These are phyloP conservation scores for Daboia siamensis DNA, from an alignment of 2,113 vertebrate species.

Conservation along the genomic window DNA sequence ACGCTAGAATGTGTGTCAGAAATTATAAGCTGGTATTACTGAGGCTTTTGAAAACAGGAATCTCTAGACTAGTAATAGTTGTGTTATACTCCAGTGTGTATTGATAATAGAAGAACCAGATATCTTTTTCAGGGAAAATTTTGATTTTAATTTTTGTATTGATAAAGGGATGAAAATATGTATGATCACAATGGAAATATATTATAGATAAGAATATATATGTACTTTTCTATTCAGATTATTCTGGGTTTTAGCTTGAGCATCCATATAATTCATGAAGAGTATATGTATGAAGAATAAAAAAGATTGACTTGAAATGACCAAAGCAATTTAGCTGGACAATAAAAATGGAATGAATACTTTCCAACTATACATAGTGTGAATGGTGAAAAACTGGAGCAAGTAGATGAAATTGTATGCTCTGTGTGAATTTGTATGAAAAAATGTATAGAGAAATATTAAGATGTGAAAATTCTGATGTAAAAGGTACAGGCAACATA, in stretches of 20 bases:
- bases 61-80: too few species aligned
- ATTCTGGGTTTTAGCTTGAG: neutral
- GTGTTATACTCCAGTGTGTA: neutral
- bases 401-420: neutral
- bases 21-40: neutral
- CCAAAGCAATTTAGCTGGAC: neutral
- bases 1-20: neutral
- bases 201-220: neutral
- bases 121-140: neutral
- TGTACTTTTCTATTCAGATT: neutral
- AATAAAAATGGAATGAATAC: neutral
- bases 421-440: neutral
- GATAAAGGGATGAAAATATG: neutral
- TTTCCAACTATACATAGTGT: neutral
- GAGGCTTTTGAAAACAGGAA: neutral
- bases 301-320: neutral
- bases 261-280: neutral
- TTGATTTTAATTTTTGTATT: neutral
- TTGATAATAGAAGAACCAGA: neutral
- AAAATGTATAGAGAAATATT: neutral
- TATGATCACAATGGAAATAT: neutral
- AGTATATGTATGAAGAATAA: neutral
- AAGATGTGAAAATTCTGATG: neutral
- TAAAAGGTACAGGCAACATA: too few species aligned
- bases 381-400: neutral